Evolutionary conservation across 2,113 vertebrate species (phyloP), one percentile per base, ranked within the genome.

Genomic region (Alethe diademata): DNA sequence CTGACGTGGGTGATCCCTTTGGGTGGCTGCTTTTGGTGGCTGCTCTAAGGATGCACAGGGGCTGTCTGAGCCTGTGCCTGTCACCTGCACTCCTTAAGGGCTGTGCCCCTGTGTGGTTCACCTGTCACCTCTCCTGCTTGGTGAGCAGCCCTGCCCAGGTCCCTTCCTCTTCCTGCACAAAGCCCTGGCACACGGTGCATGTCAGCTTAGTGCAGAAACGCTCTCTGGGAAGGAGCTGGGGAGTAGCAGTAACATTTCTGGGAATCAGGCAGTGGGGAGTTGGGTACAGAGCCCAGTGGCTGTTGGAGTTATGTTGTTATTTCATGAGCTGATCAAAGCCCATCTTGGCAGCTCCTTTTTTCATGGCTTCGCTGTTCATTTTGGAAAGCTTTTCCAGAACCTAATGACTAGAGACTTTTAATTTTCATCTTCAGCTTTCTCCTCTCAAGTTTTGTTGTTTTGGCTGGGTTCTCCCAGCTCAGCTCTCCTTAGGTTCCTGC

Each of bases 21-120:
- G 33, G 40, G 19, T 23, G 23, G 7, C 26, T 51, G 29, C 17
- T 62, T 45, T 54, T 33, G 53, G 36, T 43, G 53, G 3, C 17
- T 23, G 35, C 17, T 5, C 6, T 31, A 22, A 40, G 10, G n/a
- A 22, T 69, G 75, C 24, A 1, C 7, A 0, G 0, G 47, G 67
- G 25, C 45, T 9, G 43, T 20, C 75, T n/a, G 28, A 67, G 58
- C 42, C 3, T 35, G 35, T 53, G 57, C 40, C 71, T 36, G 28
- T 29, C 16, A 17, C 6, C 53, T 62, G 71, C n/a, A 3, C 26
- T 81, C 38, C 0, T 28, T 31, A 25, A 13, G 61, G 33, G 35
- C 62, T 85, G 19, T 50, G 38, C 56, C 14, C 48, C 26, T 35
- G 8, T 40, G n/a, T 40, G 71, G 35, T 45, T 38, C 4, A 8